Conservation (phyloP, 2,113 vertebrate species). For the Synodontis membranacea region DNA sequence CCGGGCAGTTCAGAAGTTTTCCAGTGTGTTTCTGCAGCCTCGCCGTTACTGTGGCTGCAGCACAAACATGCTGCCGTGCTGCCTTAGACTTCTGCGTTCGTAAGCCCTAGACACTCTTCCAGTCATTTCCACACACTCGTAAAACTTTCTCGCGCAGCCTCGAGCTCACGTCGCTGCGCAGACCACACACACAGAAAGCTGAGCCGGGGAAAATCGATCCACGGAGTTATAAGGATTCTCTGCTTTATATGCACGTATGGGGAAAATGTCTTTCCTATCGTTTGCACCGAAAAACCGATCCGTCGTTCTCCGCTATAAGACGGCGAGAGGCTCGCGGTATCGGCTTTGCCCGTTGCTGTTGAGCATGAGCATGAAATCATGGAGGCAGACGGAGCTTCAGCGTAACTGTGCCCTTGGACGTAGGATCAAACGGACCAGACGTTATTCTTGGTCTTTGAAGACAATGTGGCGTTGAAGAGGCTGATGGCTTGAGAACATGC, state of each 20-base stretch:
- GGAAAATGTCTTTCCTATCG: too few species aligned
- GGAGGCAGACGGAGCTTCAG: constrained; percentile 9
- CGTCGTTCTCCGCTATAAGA: too few species aligned
- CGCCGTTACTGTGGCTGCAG: constrained; percentile 51
- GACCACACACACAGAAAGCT: constrained; percentile 52
- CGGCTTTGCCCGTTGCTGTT: not conserved
- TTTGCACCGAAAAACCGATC: not conserved
- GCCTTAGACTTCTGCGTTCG: constrained; percentile 34
- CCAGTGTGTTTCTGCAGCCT: constrained; percentile 45
- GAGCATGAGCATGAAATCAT: constrained; percentile 1
- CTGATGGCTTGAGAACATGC: constrained; percentile 24
- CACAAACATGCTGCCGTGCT: constrained; percentile 43
- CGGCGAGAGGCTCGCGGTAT: fast-evolving
- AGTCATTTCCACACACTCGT: constrained; percentile 31
- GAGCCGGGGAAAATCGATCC: constrained; percentile 11
- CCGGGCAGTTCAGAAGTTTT: constrained; percentile 54
- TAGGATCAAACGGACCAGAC: constrained; percentile 40
- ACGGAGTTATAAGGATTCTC: constrained; percentile 2
- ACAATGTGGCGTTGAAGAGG: constrained; percentile 8
- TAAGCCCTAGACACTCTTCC: constrained; percentile 26
- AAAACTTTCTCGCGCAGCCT: constrained; percentile 34
- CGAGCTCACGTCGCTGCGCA: not conserved
- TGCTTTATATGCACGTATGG: not conserved
- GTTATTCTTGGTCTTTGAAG: constrained; percentile 33
- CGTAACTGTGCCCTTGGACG: constrained; percentile 15